Conservation (phyloP, 2,113 vertebrate genomes). For the Opisthocomus hoazin region DNA sequence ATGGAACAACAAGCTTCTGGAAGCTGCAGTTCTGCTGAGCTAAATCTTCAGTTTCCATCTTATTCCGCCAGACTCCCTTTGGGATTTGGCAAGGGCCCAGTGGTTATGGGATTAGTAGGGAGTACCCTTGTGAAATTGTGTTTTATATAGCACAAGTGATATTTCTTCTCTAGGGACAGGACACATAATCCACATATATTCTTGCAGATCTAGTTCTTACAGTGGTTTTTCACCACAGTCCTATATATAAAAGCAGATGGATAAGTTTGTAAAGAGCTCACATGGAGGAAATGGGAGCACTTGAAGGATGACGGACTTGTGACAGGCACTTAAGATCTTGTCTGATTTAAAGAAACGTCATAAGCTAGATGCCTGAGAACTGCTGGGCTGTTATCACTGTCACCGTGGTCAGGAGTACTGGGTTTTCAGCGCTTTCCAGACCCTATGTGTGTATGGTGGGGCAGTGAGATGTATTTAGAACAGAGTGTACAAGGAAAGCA, state of each 20-base stretch:
- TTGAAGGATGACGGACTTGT: slow-evolving; percentile 37
- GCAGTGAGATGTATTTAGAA: neutral
- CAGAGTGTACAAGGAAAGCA: neutral
- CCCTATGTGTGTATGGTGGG: neutral
- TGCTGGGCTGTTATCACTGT: neutral
- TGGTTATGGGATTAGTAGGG: neutral
- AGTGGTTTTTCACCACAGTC: neutral
- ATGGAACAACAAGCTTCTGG: neutral
- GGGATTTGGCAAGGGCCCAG: neutral
- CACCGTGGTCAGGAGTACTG: neutral
- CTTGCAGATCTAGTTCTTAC: neutral
- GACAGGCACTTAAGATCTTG: slow-evolving; percentile 29
- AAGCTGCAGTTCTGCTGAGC: neutral
- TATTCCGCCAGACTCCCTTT: neutral
- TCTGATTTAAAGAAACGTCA: slow-evolving; percentile 25
- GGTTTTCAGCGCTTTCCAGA: neutral
- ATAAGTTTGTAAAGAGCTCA: neutral
- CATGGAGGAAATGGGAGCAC: neutral
- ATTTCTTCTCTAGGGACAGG: neutral
- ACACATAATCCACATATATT: neutral
- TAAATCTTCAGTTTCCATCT: neutral
- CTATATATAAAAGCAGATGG: neutral
- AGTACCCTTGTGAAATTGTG: neutral
- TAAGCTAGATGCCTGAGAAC: neutral
- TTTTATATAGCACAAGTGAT: neutral